Evolutionary conservation across 64 coral and sea anemone species (phyloP), one percentile per base, ranked within the genome.

Genomic region (Stichodactyla helianthus): DNA sequence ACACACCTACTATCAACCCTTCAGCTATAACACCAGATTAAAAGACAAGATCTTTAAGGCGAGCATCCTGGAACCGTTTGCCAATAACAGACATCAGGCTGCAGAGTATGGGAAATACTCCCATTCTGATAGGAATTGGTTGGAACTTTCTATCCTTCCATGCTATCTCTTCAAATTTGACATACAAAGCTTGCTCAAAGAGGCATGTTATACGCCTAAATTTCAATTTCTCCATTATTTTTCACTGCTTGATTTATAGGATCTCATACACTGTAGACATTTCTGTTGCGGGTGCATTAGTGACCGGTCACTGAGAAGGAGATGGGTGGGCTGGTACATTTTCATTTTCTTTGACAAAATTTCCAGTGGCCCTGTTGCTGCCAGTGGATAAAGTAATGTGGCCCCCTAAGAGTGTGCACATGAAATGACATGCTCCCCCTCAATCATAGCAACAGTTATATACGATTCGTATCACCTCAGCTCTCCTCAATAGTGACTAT

Each of bases 11-110:
- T 54, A 77, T 83, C 18, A 7, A 86, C 14, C 76, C 71, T 77
- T 90, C 51, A 22, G 83, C 89, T 18, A 79, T 59, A 8, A 86
- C 71, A 70, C 14, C 52, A 58, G 58, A 85, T 22, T 86, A 44
- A 22, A 70, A 35, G 19, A 23, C 59, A 53, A 88, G 83, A 51
- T 85, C 85, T 44, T 44, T 44, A 44, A 44, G 35, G 1, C 35
- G 1, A 58, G 85, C 88, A 87, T 89, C 93, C 27, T 94, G 74
- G 77, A 88, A 90, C 10, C 85, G 67, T 77, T 94, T 90, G 13
- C 88, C 88, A 90, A 90, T 79, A 26, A 89, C 87, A 23, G 59
- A 82, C 86, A 94, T 59, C 67, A 87, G 31, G n/a, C 5, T 86
- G 52, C 84, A 86, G 22, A 70, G 61, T 23, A 60, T 86, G 60